Evolutionary conservation across 2,888 invertebrate genomes (phyloP), one percentile per base, ranked within the genome.

Genomic region (Tryphoninae sp.): DNA sequence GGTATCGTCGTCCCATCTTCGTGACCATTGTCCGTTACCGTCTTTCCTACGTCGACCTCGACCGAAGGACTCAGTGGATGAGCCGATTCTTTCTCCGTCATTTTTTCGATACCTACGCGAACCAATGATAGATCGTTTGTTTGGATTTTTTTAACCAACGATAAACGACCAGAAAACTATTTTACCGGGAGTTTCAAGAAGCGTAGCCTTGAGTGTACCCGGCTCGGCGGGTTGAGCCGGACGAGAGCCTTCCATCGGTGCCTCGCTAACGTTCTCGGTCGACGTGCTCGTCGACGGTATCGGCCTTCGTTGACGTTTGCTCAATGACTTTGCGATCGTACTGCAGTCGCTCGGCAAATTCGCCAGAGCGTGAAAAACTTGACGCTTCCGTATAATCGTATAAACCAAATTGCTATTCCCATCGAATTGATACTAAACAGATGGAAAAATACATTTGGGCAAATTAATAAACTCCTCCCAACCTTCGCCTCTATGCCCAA

Each of bases 401-500:
- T 99, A 99, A 40, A 99, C 98, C 87, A 99, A 94, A 93, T 99
- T 99, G 1, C 99, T 97, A 92, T 99, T 99, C n/a, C 97, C 97
- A 81, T 92, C 92, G 78, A 91, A 92, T 78, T 91, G 92, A 83
- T 92, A 91, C 89, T 91, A 79, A 69, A 84, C 2, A 40, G 23
- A 26, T 74, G 7, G 51, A 7, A 61, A 62, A 65, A 11, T 16
- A 53, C 53, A 58, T 42, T 74, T 59, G 2, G 59, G 3, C 33
- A 4, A 33, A 33, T 33, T 33, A 33, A 4, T 33, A 33, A 33
- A 33, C 33, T 6, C 33, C 33, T 33, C 6, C 33, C 4, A 4
- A 33, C 33, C 4, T 33, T 33, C 0, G 0, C 26, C 26, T 26
- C 0, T 19, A 19, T 19, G 19, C 19, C 26, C 26, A n/a, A n/a